Evolutionary conservation across 2,888 invertebrate genomes (phyloP).

Genomic region (Rambutsinella grinnellia): DNA sequence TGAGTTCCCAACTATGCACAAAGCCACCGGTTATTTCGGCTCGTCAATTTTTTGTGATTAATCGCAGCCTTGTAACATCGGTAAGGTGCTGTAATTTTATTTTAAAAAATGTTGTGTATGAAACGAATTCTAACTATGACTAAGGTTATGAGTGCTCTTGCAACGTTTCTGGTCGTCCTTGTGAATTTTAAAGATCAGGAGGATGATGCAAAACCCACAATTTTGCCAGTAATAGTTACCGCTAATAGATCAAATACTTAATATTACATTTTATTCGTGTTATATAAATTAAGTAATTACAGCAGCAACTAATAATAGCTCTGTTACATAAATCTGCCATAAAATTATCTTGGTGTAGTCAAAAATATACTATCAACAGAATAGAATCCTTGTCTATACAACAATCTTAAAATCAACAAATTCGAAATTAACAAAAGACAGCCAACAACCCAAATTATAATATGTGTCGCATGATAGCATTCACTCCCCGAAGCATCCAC

Average conservation of each 20-base stretch:
- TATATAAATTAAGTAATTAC: no score
- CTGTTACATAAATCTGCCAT: no score
- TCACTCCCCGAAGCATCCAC: not conserved
- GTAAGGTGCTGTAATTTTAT: conserved; percentile 17
- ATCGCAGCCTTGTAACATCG: conserved; percentile 53
- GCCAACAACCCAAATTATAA: conserved; percentile 9
- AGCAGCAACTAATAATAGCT: no score
- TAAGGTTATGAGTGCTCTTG: conserved; percentile 48
- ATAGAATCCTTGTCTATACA: conserved; percentile 12
- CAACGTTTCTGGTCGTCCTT: conserved; percentile 51
- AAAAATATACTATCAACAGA: conserved; percentile 3
- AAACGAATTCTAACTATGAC: not conserved
- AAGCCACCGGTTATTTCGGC: conserved; percentile 52
- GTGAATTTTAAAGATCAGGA: conserved; percentile 57
- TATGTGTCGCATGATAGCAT: conserved; percentile 15
- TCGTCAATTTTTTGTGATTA: conserved; percentile 51
- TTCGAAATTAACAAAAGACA: conserved; percentile 4
- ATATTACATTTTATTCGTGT: no score
- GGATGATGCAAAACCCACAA: conserved; percentile 27
- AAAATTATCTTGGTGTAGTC: no score
- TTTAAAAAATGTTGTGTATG: not conserved
- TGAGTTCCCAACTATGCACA: conserved; percentile 25
- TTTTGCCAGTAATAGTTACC: no score
- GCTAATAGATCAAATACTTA: no score
- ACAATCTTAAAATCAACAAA: not conserved